Evolutionary conservation across 30 jellyfish, hydroid and myxozoan species (phyloP), one percentile per base, ranked within the genome.

Genomic region (Hydractinia echinata): DNA sequence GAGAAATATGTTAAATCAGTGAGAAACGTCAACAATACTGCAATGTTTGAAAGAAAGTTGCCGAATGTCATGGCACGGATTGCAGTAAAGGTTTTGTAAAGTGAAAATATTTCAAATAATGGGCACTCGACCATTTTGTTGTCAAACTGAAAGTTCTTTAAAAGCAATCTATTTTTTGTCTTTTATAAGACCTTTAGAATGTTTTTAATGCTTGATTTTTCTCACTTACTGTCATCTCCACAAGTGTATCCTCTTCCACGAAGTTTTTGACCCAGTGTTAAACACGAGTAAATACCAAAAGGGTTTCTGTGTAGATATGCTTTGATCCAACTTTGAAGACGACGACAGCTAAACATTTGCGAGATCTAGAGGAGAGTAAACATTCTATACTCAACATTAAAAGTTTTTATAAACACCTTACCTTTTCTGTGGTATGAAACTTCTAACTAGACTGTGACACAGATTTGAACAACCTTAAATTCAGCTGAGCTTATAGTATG

Each of bases 161-260:
- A 30, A 30, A 30, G 44, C 1, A 30, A 30, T 2, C 44, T 30
- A 30, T 30, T 30, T 30, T 30, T n/a, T n/a, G n/a, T n/a, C n/a
- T n/a, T 30, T 30, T 30, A 30, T 30, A 30, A 30, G 44, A 30
- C 2, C 44, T 30, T 30, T 2, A 30, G 44, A 30, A 30, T 44
- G 74, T 64, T 64, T 9, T 64, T 44, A 4, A n/a, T 7, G 54
- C 13, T 9, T 73, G n/a, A 73, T 73, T 5, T 5, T 55, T 58
- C 11, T 53, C 8, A 84, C 95, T 80, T 73, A 89, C 98, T 86
- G 13, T 86, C 99, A 16, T 93, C 96, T 51, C 95, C 90, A 10
- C 87, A 71, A 20, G 95, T 93, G 94, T 73, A 93, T 10, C 95
- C 95, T 54, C 99, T 81, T 39, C 99, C 96, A 15, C 96, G 91